Conservation (phyloP, 2,797 vertebrate genomes). For the Pseudochirops corinnae region DNA sequence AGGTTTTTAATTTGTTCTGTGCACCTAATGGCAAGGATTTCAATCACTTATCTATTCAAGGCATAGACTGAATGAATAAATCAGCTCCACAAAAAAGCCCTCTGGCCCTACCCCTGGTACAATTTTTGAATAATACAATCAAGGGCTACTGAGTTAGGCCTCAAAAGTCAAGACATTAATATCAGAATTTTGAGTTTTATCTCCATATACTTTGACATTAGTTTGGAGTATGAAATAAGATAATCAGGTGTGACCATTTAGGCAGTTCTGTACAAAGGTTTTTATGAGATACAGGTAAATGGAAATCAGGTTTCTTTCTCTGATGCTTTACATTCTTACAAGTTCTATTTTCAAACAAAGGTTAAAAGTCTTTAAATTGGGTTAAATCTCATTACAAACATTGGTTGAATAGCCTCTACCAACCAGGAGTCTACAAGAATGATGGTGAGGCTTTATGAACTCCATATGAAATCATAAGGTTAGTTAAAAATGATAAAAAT, state of each 20-base stretch:
- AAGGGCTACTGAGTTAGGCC: conserved; percentile 14
- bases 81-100: conserved; percentile 4
- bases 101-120: conserved; percentile 3
- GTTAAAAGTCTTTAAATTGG: not conserved
- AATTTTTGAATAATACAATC: conserved; percentile 32
- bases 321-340: not conserved
- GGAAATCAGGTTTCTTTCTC: not conserved
- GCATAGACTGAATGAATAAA: not conserved
- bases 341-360: not conserved
- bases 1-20: conserved; percentile 13
- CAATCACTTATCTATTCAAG: conserved; percentile 11
- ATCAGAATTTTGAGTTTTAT: conserved; percentile 14
- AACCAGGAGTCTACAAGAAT: not conserved
- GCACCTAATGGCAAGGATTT: not conserved
- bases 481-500: not conserved
- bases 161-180: conserved; percentile 17
- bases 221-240: conserved; percentile 42
- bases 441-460: not conserved
- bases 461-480: not conserved
- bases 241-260: not conserved
- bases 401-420: not conserved
- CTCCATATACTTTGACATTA: conserved; percentile 28
- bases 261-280: not conserved
- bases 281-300: conserved; percentile 45
- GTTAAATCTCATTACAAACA: not conserved